Evolutionary conservation across 2,113 vertebrate species (phyloP).

Genomic region (Pholis gunnellus): DNA sequence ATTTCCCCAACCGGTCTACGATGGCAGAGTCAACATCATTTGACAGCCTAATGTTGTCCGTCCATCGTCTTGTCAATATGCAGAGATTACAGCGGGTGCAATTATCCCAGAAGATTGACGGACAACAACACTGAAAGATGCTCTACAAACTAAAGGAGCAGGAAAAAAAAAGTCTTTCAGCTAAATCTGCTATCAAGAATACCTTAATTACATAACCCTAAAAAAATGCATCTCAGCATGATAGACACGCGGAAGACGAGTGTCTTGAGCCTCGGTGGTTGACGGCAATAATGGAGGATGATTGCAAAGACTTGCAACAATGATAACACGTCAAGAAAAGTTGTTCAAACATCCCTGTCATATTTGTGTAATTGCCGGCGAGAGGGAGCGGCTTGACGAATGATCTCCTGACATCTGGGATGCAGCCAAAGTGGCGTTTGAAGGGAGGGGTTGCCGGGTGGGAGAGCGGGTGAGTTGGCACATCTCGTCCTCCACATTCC

Average conservation of each 20-base stretch:
- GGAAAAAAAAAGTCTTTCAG: not conserved
- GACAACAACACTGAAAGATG: conserved; percentile 7
- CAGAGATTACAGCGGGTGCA: conserved; percentile 26
- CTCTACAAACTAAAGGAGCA: not conserved
- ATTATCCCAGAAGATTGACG: conserved; percentile 49
- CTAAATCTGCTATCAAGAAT: conserved; percentile 12
- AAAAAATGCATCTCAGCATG: conserved; percentile 15
- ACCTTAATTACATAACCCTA: not conserved
- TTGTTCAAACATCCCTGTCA: conserved; percentile 61
- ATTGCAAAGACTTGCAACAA: conserved; percentile 55
- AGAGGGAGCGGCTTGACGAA: conserved; percentile 61
- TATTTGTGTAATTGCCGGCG: conserved; percentile 66
- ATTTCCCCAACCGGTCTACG: not conserved
- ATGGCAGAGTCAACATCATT: conserved; percentile 26
- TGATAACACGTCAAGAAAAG: conserved; percentile 46
- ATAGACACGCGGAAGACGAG: conserved; percentile 4
- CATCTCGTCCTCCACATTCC: conserved; percentile 66
- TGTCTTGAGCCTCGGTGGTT: conserved; percentile 10
- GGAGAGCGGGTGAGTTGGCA: conserved; percentile 61
- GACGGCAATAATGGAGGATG: conserved; percentile 36
- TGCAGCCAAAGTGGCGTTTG: conserved; percentile 58
- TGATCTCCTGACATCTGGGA: conserved; percentile 68
- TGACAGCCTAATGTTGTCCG: conserved; percentile 53
- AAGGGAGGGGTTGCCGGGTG: conserved; percentile 20
- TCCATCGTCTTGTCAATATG: conserved; percentile 49